Evolutionary conservation across 2,797 vertebrate species (phyloP), one percentile per base, ranked within the genome.

Genomic region (Eulemur coronatus): DNA sequence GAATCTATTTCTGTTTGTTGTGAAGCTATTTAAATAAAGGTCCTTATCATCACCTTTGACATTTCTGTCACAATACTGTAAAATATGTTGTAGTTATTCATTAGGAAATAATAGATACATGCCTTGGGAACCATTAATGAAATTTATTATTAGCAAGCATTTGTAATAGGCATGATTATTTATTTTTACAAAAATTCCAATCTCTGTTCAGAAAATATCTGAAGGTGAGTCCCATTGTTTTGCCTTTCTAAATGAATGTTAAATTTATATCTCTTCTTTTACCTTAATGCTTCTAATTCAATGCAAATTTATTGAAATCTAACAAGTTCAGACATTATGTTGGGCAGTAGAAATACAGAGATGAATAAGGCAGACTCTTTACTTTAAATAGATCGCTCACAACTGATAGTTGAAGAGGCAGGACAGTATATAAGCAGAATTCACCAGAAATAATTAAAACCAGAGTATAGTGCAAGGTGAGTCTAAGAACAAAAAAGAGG

Each of bases 11-110:
- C 35, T 12, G 43, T 87, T 82, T 91, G 24, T 30, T 76, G 20
- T 9, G 22, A 81, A 93, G 5, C 6, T 59, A 50, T 72, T 87
- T 92, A 26, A 24, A 80, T 43, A 87, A 94, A 89, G 9, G 15
- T 43, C 13, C 3, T 79, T 73, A 12, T 91, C 48, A 72, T 78
- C 17, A 43, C 33, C 35, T 28, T 80, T 86, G 61, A 72, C 33
- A 78, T 75, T 22, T 7, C 17, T 50, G 17, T 76, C 81, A 81
- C 9, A n/a, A 7, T 52, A 33, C 14, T 65, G n/a, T 78, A 84
- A 95, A 92, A 63, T 46, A 63, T n/a, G 38, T 38, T 57, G 33
- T 28, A 93, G 67, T 91, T 89, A 89, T 43, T 69, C 61, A 94
- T 63, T 84, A 73, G 43, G 24, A 96, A 89, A 91, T 72, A 93